These are phyloP conservation scores for Chloroclystis v-ata DNA, from an alignment of 2,888 invertebrate species.

Conservation along the genomic window DNA sequence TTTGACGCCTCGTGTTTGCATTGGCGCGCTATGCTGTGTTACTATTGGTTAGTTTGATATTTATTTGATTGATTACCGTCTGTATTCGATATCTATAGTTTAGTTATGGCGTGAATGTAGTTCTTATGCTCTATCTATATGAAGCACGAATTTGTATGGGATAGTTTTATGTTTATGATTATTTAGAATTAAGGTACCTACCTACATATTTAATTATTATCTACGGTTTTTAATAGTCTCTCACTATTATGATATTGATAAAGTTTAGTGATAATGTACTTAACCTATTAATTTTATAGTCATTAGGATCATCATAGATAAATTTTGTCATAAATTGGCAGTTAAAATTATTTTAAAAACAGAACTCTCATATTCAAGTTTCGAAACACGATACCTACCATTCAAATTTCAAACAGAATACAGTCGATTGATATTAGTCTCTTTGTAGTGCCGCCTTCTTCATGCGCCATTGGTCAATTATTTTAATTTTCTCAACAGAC, in stretches of 20 bases:
- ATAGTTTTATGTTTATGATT: no score
- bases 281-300: no score
- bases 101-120: not conserved
- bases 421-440: slow-evolving; percentile 29
- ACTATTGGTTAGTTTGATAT: slow-evolving; percentile 54
- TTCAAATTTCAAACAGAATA: slow-evolving; percentile 22
- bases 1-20: slow-evolving; percentile 64
- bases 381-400: slow-evolving; percentile 9
- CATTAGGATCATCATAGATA: no score
- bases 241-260: no score
- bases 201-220: no score
- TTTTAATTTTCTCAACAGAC: slow-evolving; percentile 55
- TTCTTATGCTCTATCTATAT: no score
- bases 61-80: slow-evolving; percentile 28
- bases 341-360: no score
- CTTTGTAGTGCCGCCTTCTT: slow-evolving; percentile 54
- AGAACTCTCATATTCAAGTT: not conserved
- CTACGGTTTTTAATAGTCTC: no score
- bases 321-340: no score
- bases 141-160: no score
- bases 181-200: no score
- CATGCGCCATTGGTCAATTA: slow-evolving; percentile 59
- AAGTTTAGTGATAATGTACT: no score
- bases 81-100: not conserved
- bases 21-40: slow-evolving; percentile 36